Evolutionary conservation across 2,113 vertebrate genomes (phyloP).

Genomic region (Embiotoca jacksoni): DNA sequence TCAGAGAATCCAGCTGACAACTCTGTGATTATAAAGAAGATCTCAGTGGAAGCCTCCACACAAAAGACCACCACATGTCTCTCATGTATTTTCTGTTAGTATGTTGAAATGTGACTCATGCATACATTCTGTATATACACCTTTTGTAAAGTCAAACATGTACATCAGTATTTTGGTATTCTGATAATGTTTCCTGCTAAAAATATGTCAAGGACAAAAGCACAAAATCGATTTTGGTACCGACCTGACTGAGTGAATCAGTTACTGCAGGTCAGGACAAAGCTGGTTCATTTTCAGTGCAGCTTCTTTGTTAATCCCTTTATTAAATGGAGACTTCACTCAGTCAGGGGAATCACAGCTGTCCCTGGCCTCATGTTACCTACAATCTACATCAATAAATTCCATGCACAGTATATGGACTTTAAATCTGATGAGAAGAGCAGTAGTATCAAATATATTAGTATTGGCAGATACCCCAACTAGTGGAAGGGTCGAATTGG

Average conservation of each 20-base stretch:
- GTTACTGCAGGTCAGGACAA: neutral
- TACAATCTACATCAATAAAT: neutral
- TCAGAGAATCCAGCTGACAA: neutral
- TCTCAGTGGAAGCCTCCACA: neutral
- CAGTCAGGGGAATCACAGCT: neutral
- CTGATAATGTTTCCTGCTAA: neutral
- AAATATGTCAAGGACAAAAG: neutral
- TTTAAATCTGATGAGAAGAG: too few relatives aligned
- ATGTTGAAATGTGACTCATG: too few relatives aligned
- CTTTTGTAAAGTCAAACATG: too few relatives aligned
- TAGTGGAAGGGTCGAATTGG: neutral
- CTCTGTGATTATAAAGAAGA: neutral
- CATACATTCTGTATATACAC: too few relatives aligned
- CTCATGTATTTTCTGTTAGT: too few relatives aligned
- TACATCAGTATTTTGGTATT: too few relatives aligned
- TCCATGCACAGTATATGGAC: too few relatives aligned
- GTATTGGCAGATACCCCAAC: neutral
- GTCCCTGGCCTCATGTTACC: neutral
- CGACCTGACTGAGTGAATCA: neutral
- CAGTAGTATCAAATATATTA: too few relatives aligned
- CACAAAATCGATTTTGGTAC: neutral
- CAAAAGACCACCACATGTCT: too few relatives aligned
- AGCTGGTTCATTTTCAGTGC: neutral
- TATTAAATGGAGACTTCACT: neutral
- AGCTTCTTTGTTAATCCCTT: neutral